A percentile compares a stretch with the other conserved stretches of the same genome.
These are phyloP conservation scores for Hymenochirus boettgeri DNA, from an alignment of 2,113 vertebrate species.

Conservation along the genomic window DNA sequence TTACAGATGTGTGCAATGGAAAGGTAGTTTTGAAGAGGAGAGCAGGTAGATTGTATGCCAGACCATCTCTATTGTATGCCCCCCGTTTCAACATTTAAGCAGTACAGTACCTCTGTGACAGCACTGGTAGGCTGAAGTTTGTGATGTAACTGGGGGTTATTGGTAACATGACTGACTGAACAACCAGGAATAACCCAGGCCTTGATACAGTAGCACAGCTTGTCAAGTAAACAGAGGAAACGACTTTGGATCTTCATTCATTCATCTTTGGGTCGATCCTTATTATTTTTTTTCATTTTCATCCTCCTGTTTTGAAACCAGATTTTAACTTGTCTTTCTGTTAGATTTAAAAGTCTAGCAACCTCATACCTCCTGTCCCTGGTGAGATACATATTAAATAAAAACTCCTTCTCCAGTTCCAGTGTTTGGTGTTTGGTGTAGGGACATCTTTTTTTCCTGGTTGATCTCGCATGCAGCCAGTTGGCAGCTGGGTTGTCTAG, in stretches of 20 bases:
- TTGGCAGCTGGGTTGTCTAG: constrained; percentile 91
- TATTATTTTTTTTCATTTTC: constrained; percentile 99
- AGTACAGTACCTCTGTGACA: constrained; percentile 61
- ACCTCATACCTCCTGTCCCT: constrained; percentile 96
- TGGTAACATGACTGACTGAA: constrained; percentile 49
- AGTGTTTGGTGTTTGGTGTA: constrained; percentile 95
- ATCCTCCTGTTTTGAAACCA: constrained; percentile 99
- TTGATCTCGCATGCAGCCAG: constrained; percentile 97
- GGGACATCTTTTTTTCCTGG: constrained; percentile 93
- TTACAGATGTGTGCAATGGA: constrained; percentile 85
- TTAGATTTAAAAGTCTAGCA: constrained; percentile 88
- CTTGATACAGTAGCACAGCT: constrained; percentile 55
- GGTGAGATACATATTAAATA: constrained; percentile 99
- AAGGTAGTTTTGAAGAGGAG: constrained; percentile 73
- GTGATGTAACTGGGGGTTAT: constrained; percentile 45
- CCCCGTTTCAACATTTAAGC: constrained; percentile 57
- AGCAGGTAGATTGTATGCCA: constrained; percentile 75
- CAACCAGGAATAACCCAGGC: constrained; percentile 49
- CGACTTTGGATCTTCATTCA: constrained; percentile 48
- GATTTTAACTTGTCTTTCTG: constrained; percentile 98
- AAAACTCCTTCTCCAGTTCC: constrained; percentile 96
- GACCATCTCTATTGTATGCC: constrained; percentile 61
- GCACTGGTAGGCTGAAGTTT: constrained; percentile 52
- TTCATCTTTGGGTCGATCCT: constrained; percentile 86
- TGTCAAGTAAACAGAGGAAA: constrained; percentile 33